phyloP scores from a whole-genome alignment of 2,113 vertebrate species.

The Lethenteron camtschaticum region DNA sequence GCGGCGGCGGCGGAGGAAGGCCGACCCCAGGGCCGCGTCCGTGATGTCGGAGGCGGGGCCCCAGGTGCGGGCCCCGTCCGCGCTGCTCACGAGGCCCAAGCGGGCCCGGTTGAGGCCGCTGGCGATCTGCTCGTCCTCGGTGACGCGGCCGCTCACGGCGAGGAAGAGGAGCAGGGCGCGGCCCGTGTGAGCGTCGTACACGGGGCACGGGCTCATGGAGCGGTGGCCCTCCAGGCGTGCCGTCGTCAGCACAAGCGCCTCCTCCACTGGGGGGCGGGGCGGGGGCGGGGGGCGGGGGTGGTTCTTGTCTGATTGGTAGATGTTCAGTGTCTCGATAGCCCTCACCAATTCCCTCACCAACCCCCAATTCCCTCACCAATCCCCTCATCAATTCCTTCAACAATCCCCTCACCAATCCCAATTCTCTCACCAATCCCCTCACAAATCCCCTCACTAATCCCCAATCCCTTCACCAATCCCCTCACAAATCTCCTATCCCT shows the following conservation, averaged over 20 bases:
- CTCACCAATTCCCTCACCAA: too few relatives aligned
- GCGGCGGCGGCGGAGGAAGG: background rate
- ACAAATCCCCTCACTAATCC: too few relatives aligned
- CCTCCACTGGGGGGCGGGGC: slow-evolving; percentile 36
- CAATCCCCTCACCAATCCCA: too few relatives aligned
- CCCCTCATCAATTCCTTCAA: too few relatives aligned
- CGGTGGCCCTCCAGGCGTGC: slow-evolving; percentile 44
- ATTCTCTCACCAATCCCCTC: too few relatives aligned
- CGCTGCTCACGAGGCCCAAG: slow-evolving; percentile 55
- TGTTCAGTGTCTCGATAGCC: too few relatives aligned
- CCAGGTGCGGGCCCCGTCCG: slow-evolving; percentile 50
- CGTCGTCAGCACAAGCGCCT: slow-evolving; percentile 35
- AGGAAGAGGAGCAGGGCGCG: slow-evolving; percentile 50
- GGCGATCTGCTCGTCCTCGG: slow-evolving; percentile 52
- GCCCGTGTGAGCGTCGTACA: slow-evolving; percentile 47
- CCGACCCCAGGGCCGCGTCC: slow-evolving; percentile 30
- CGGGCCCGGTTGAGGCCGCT: slow-evolving; percentile 55
- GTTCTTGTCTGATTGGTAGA: too few relatives aligned
- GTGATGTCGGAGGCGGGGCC: slow-evolving; percentile 47
- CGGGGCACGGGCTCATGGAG: slow-evolving; percentile 85
- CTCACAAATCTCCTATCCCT: too few relatives aligned
- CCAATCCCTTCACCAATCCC: too few relatives aligned
- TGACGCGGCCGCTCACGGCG: slow-evolving; percentile 36
- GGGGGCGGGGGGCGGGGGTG: too few relatives aligned
- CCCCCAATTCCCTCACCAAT: too few relatives aligned